Evolutionary conservation across 2,113 vertebrate species (phyloP).

Genomic region (Orientallactaga bullata): DNA sequence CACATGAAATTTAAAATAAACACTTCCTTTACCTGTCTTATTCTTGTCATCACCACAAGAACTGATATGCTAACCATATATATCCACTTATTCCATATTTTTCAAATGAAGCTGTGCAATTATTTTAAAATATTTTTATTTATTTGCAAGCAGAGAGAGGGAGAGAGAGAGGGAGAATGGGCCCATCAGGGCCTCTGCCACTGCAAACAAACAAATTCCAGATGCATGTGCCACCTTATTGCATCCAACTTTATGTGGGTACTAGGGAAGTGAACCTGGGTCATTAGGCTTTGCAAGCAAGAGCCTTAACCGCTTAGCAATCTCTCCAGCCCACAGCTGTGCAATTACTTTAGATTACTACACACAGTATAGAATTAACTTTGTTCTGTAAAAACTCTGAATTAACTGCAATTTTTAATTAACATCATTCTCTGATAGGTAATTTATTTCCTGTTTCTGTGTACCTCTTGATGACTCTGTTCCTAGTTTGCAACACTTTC

Average conservation of each 20-base stretch:
- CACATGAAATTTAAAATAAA: not conserved
- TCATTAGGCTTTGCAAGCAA: too few species aligned
- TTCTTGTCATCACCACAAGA: constrained; percentile 24
- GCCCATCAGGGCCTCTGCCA: too few species aligned
- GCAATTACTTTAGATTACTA: constrained; percentile 31
- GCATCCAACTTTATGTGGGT: too few species aligned
- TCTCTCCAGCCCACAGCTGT: not conserved
- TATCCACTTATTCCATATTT: not conserved
- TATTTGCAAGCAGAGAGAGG: too few species aligned
- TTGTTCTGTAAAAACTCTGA: constrained; percentile 48
- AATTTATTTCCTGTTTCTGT: constrained; percentile 69
- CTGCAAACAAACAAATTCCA: too few species aligned
- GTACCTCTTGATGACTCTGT: constrained; percentile 37
- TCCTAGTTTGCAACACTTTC: constrained; percentile 58
- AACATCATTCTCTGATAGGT: constrained; percentile 67
- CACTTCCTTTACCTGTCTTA: constrained; percentile 21
- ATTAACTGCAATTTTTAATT: constrained; percentile 35
- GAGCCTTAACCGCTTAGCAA: too few species aligned
- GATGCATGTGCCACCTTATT: too few species aligned
- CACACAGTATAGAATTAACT: constrained; percentile 5
- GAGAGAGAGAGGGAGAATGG: too few species aligned
- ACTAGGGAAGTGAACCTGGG: too few species aligned
- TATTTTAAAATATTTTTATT: constrained; percentile 8
- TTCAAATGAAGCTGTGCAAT: constrained; percentile 30
- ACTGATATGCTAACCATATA: constrained; percentile 5